These are phyloP conservation scores for Apodemus agrarius DNA, from an alignment of 2,797 vertebrate genomes.

Conservation along the genomic window DNA sequence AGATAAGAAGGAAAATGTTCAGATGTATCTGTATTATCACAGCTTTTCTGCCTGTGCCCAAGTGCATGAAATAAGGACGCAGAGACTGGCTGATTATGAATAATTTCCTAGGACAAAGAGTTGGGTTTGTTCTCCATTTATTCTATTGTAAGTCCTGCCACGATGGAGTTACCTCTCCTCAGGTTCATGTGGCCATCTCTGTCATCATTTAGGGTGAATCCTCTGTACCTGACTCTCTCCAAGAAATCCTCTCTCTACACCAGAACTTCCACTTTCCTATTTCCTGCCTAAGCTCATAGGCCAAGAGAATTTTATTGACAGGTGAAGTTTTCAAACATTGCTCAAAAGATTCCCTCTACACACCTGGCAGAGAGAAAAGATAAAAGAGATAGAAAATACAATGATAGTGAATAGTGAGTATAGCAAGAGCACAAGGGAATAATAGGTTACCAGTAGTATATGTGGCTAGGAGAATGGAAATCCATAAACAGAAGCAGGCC, in stretches of 20 bases:
- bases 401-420: background rate
- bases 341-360: too few species aligned
- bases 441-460: background rate
- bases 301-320: background rate
- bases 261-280: background rate
- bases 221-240: background rate
- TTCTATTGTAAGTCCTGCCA: background rate
- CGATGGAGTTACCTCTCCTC: background rate
- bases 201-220: background rate
- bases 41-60: background rate
- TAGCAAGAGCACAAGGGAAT: background rate
- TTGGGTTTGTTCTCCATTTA: background rate
- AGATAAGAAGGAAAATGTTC: background rate
- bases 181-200: background rate
- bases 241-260: background rate
- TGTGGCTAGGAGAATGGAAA: background rate
- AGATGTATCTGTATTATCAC: background rate
- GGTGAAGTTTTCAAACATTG: background rate
- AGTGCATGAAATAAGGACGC: background rate
- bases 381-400: background rate
- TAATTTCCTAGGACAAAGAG: background rate
- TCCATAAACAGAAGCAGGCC: background rate
- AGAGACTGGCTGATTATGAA: background rate
- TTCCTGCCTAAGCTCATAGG: background rate
- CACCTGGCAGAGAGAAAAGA: background rate